Base-by-base conservation (phyloP, 1,140 invertebrate genomes). In the Hyphantria cunea region DNA sequence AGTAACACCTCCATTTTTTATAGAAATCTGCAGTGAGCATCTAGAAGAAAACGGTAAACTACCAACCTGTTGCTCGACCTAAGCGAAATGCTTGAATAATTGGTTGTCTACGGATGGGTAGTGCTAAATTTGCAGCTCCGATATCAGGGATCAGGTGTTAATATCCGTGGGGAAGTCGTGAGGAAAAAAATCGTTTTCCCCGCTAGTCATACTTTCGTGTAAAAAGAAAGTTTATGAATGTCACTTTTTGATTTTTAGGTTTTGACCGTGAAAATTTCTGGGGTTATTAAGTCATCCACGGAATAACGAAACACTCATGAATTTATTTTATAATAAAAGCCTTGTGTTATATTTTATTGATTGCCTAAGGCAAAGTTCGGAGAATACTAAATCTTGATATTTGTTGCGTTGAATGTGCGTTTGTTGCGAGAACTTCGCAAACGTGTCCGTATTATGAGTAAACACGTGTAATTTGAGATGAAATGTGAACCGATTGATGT, bases 401-500 rank as follows among this genome's bases (percentile, higher is more conserved):
- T 70, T 66, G 72, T 70, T 67, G 66, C 58, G 59, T 64, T 64
- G 64, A 76, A 73, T 66, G 64, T 72, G 70, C 60, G 65, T 45
- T 51, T 66, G 70, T 66, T 60, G 56, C 44, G 62, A 63, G 59
- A 55, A 76, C 41, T 74, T 63, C 6, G 66, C 68, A 65, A 74
- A 82, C 49, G 67, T 66, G 81, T 80, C 68, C 56, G 56, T 73
- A 56, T 78, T 75, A 69, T 72, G 72, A 70, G 72, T 78, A 80
- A 82, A 82, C 78, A 82, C 59, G 76, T 85, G 79, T 84, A 82
- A 88, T 87, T 88, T 88, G 78, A 79, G 78, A 81, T 86, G 81
- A 90, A 84, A 88, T 87, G 85, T 87, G 82, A 75, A 79, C 75
- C 79, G 71, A 79, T 87, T 87, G 83, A 90, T 90, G 87, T 88